These are phyloP conservation scores for Maniola hyperantus DNA, from an alignment of 2,888 invertebrate species.

Conservation along the genomic window DNA sequence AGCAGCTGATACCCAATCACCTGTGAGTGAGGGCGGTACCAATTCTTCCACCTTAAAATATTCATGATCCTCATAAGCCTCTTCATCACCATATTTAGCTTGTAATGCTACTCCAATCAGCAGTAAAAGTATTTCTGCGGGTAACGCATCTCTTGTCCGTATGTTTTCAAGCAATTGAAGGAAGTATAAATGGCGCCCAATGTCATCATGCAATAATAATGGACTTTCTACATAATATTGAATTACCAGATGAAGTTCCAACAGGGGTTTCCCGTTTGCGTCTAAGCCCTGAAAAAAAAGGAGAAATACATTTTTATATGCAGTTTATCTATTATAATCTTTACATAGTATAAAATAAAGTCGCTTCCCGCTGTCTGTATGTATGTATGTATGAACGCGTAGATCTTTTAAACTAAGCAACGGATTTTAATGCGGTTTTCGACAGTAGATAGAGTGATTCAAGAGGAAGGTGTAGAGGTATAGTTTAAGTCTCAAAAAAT, in stretches of 20 bases:
- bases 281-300: conserved; percentile 89
- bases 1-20: conserved; percentile 83
- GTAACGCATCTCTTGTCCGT: conserved; percentile 84
- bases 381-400: no score
- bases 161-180: conserved; percentile 96
- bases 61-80: conserved; percentile 65
- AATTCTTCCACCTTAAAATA: conserved; percentile 93
- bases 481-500: no score
- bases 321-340: no score
- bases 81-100: conserved; percentile 93
- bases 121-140: conserved; percentile 87
- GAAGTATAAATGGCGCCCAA: conserved; percentile 96
- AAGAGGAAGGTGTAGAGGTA: no score
- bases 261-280: conserved; percentile 93
- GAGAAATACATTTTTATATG: conserved; percentile 27
- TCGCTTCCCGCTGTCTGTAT: no score
- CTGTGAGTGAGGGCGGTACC: conserved; percentile 86
- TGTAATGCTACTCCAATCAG: conserved; percentile 95
- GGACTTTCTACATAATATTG: conserved; percentile 97
- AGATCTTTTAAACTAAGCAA: no score
- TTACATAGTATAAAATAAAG: no score
- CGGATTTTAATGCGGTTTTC: no score
- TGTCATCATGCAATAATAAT: conserved; percentile 93
- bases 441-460: no score
- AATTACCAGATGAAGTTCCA: conserved; percentile 94